phyloP scores from a whole-genome alignment of 1,140 invertebrate genomes.

The Geopemphigus sp. region DNA sequence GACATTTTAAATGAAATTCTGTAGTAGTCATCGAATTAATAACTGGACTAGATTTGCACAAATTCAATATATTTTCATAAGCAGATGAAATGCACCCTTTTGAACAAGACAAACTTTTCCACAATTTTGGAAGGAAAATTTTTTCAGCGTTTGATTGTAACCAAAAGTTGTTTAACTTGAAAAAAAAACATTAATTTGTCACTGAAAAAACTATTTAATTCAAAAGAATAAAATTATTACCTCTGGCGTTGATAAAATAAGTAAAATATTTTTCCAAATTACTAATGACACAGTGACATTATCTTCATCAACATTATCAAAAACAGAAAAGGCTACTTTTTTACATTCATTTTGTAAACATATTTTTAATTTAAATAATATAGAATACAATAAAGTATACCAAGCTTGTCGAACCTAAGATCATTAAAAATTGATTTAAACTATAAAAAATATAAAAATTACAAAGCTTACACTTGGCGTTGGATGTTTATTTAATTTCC shows the following conservation, averaged over 20 bases:
- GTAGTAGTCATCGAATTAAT: conserved; percentile 58
- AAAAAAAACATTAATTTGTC: conserved; percentile 1
- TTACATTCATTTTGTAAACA: conserved; percentile 59
- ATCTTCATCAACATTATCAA: conserved; percentile 69
- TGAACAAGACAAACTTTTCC: conserved; percentile 65
- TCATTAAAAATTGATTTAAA: conserved; percentile 24
- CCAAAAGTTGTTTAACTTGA: conserved; percentile 65
- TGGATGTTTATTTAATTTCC: conserved; percentile 68
- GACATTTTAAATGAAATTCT: conserved; percentile 68
- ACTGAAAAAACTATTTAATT: neutral
- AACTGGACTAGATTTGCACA: conserved; percentile 68
- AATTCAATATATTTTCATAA: conserved; percentile 71
- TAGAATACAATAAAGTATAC: conserved; percentile 64
- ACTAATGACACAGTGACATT: conserved; percentile 66
- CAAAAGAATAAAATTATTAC: conserved; percentile 56
- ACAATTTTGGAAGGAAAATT: conserved; percentile 69
- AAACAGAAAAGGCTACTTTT: conserved; percentile 62
- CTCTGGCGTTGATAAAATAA: conserved; percentile 61
- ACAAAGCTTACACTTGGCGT: conserved; percentile 58
- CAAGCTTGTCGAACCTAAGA: conserved; percentile 62
- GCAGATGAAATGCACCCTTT: conserved; percentile 67
- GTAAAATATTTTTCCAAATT: conserved; percentile 70
- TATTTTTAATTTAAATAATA: conserved; percentile 61
- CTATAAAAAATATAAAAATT: conserved; percentile 33
- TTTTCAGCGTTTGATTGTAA: conserved; percentile 67